Evolutionary conservation across 2,113 vertebrate species (phyloP), one percentile per base, ranked within the genome.

Genomic region (Pantherophis guttatus): DNA sequence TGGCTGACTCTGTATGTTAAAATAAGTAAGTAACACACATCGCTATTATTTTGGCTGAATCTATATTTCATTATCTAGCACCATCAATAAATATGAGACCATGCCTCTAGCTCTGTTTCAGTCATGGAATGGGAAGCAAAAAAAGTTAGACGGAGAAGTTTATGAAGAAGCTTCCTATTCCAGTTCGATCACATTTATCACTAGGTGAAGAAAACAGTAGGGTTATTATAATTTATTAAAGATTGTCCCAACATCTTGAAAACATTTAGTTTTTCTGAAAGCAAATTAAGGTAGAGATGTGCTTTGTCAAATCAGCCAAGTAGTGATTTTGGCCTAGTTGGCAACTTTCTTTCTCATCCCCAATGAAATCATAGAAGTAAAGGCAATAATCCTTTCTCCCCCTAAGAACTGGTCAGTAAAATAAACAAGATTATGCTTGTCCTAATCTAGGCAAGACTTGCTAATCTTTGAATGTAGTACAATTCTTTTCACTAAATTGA

Each of bases 391-490:
- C 85, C 9, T 89, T 86, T 5, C n/a, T 13, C 12, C 12, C 19
- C 62, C 86, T 15, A 91, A 24, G 86, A 65, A 92, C 1, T 10
- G 85, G 3, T 90, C 24, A 33, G 4, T 2, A 3, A 29, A 50
- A 92, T 88, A 62, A 57, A 26, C 19, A 44, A 3, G 75, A 86
- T 29, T 53, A 26, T 85, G 55, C 23, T 90, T 57, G 19, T 88
- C 57, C 48, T 44, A 75, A 0, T 0, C 7, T n/a, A 58, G 11
- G 26, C 85, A 90, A 62, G 0, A 26, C 53, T 54, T 65, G 23
- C 94, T 95, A 93, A 33, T 39, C 48, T 55, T 95, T 54, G 29
- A 81, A 86, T 10, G 94, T 59, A 89, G 54, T 50, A 90, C 90
- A 92, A 90, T 2, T 75, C 89, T 53, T 26, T 7, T 92, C 53